Evolutionary conservation across 2,888 invertebrate genomes (phyloP), one percentile per base, ranked within the genome.

Genomic region (Amiota mariae): DNA sequence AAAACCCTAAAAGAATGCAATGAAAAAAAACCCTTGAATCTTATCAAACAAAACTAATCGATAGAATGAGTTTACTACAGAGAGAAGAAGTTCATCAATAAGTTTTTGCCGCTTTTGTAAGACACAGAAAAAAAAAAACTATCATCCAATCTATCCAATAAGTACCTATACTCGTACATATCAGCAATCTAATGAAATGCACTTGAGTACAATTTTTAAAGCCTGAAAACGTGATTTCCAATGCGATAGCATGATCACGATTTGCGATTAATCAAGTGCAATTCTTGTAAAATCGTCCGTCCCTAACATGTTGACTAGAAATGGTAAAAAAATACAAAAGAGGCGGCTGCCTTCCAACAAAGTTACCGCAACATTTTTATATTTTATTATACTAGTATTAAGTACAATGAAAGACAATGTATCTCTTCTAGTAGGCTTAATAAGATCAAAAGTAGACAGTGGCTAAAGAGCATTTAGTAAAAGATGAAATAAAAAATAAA

Each of bases 191-290:
- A 20, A 48, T 48, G 24, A 70, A 56, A 11, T 56, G 56, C 8
- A 54, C 13, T 46, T 12, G 18, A 51, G 20, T 12, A 57, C 67
- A 54, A 68, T 68, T 68, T 68, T 68, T 68, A 63, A 61, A 49
- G 49, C 68, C 11, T 24, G 70, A 77, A 81, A 82, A 86, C 84
- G 86, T 84, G 86, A 84, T 85, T 80, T 73, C 76, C n/a, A 59
- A 51, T 70, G 71, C 78, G 84, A 84, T 84, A 86, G 82, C 74
- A 20, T 18, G 84, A 79, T 84, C 84, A 84, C 84, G 84, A 86
- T 85, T 86, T 76, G 83, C 80, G 85, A 84, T 84, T 84, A 84
- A 84, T 85, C 83, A 83, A 79, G 80, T 80, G 74, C 57, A 73
- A 61, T 12, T 70, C 47, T 59, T 59, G 59, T 59, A 59, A 59